These are phyloP conservation scores for Pseudomyrmex gracilis DNA, from an alignment of 1,140 invertebrate genomes.

Conservation along the genomic window DNA sequence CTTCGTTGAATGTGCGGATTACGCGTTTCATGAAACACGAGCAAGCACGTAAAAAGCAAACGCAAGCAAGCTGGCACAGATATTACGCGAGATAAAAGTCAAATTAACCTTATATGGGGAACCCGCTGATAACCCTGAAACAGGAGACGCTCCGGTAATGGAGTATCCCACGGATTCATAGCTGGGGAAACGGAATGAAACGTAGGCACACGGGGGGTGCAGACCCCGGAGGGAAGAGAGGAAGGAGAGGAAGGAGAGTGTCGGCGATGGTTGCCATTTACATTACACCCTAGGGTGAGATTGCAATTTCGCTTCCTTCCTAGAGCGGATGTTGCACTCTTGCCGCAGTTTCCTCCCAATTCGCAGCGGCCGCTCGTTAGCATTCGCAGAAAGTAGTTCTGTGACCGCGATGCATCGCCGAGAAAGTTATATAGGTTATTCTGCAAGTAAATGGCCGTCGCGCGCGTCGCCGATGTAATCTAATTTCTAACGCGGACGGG, in stretches of 20 bases:
- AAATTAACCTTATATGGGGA: constrained; percentile 80
- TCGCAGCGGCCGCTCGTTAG: constrained; percentile 37
- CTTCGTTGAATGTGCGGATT: no score
- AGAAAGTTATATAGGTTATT: not conserved
- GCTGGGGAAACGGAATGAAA: not conserved
- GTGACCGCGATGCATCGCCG: constrained; percentile 23
- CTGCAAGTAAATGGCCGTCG: not conserved
- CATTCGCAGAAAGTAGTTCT: constrained; percentile 54
- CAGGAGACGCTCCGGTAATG: constrained; percentile 24
- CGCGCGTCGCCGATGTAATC: no score
- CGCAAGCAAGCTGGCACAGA: constrained; percentile 56
- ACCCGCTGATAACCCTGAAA: constrained; percentile 72
- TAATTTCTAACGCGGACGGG: constrained; percentile 6
- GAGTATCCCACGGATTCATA: not conserved
- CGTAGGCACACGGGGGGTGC: not conserved
- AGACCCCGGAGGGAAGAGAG: not conserved
- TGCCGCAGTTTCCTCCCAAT: constrained; percentile 36
- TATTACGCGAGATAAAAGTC: constrained; percentile 83
- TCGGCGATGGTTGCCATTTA: constrained; percentile 51
- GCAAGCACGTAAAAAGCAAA: not conserved
- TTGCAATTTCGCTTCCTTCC: constrained; percentile 74
- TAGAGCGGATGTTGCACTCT: constrained; percentile 38
- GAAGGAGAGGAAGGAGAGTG: not conserved
- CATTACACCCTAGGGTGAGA: constrained; percentile 72
- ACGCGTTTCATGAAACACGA: no score